Base-by-base conservation (phyloP, 2,113 vertebrate genomes). In the Alligator mississippiensis region DNA sequence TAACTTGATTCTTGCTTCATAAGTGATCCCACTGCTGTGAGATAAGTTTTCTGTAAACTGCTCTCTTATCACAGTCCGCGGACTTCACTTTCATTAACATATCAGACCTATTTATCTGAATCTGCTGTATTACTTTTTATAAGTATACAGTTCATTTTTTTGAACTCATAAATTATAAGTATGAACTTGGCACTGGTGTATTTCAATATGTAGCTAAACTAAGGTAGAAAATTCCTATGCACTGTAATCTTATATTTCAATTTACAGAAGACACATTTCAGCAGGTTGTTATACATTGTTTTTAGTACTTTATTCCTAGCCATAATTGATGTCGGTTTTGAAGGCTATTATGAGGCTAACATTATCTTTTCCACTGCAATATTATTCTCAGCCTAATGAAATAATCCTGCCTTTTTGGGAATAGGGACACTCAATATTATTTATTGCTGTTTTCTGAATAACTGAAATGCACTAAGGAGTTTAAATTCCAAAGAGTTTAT, bases 61-160 rank as follows among this genome's bases (percentile, higher is more conserved):
- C 18, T n/a, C 27, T 66, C 55, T 82, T 47, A 47, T 47, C 47
- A 62, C 15, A 63, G 54, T n/a, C 80, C 90, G 80, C 24, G 57
- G 79, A 85, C 75, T 77, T 81, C 62, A 70, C 74, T 38, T 85
- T 92, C 83, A 96, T 93, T 93, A 97, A 89, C 68, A 76, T 86
- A 97, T 85, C 87, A 95, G 80, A 81, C 85, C 85, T 59, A 93
- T 85, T 93, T 91, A 93, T 82, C 59, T 90, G 84, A 93, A 79
- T 30, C 62, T 80, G 60, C 47, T 86, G 14, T 58, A 93, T 85
- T 95, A 94, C 74, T 84, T 93, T 93, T 95, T 88, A 95, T 68
- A 93, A 88, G 17, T 63, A 93, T 77, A 28, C 78, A 90, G 68
- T 93, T 96, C 68, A 93, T 84, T 90, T 96, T 63, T 91, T 84